Base-by-base conservation (phyloP, 2,888 invertebrate genomes). In the Melitaea athalia region DNA sequence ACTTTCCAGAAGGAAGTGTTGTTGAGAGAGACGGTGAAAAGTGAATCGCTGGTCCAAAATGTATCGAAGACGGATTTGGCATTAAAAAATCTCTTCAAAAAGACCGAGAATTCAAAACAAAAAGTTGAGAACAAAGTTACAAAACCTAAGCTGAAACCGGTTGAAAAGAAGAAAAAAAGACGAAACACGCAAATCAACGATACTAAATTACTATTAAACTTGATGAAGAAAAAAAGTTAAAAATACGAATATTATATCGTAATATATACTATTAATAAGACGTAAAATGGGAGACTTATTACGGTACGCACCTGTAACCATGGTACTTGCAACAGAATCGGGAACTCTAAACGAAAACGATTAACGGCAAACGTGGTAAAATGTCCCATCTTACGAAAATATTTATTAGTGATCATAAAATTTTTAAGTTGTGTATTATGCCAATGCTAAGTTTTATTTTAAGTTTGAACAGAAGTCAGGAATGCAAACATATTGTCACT, bases 101-200 rank as follows among this genome's bases (percentile, higher is more conserved):
- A 81, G 70, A 12, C 74, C 1, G 73, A 69, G 59, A 78, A 75
- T 53, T 77, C 71, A 53, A 79, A 76, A 68, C 69, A 69, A 24
- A 63, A 66, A 12, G 33, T n/a, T 47, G 68, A 74, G 11, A 70
- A 71, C 14, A 73, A 73, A 8, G 71, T 59, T 10, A 71, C 75
- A 38, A 81, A 80, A 57, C 77, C 79, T 0, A 89, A 87, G 76
- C 24, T 79, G 5, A 91, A 86, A 76, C 71, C 87, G 1, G 84
- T 92, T 0, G 85, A 89, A 72, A 91, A 88, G 63, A 81, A 85
- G 33, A 92, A 90, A 63, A 89, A 89, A 76, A 76, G 91, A 0
- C 88, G 87, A 62, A 88, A 88, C 78, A 90, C 83, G 0, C 88
- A 88, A 74, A 78, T 89, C 1, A 83, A 72, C 70, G 92, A 92